These are phyloP conservation scores for Phrynosoma blainvillii DNA, from an alignment of 2,113 vertebrate genomes.

Conservation along the genomic window DNA sequence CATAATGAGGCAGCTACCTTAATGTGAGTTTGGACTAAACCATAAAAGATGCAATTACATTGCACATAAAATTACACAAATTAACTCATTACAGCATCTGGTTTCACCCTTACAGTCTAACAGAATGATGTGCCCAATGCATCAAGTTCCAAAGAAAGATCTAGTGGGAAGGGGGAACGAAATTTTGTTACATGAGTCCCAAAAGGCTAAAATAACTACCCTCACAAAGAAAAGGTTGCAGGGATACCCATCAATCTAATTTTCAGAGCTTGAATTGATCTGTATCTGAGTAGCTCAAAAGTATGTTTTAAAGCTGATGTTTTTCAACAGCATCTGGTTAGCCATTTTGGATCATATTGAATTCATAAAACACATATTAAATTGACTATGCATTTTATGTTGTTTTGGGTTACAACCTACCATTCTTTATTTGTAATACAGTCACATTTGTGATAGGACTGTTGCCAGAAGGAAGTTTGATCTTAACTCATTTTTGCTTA, in stretches of 20 bases:
- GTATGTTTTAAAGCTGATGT: slow-evolving; percentile 48
- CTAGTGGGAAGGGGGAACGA: slow-evolving; percentile 26
- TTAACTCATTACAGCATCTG: background rate
- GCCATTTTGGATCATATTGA: slow-evolving; percentile 30
- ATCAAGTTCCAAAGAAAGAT: background rate
- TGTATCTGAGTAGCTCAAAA: slow-evolving; percentile 55
- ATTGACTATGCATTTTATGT: slow-evolving; percentile 7
- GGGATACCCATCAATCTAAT: slow-evolving; percentile 28
- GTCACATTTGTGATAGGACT: background rate
- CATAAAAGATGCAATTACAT: background rate
- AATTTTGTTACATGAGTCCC: slow-evolving; percentile 4
- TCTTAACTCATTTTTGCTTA: background rate
- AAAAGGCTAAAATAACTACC: slow-evolving; percentile 33
- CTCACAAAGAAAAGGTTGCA: slow-evolving; percentile 37
- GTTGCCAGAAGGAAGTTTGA: background rate
- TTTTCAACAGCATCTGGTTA: slow-evolving; percentile 25
- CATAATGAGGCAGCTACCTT: too few species aligned
- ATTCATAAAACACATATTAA: slow-evolving; percentile 32
- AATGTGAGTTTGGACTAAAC: background rate
- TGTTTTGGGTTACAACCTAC: background rate
- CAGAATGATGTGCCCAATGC: background rate
- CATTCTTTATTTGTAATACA: background rate
- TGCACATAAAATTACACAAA: background rate
- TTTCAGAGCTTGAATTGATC: background rate
- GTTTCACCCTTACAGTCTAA: background rate